A percentile compares a stretch with the other conserved stretches of the same genome.
Conservation (phyloP, 2,113 vertebrate species). For the Rhinichthys klamathensis region DNA sequence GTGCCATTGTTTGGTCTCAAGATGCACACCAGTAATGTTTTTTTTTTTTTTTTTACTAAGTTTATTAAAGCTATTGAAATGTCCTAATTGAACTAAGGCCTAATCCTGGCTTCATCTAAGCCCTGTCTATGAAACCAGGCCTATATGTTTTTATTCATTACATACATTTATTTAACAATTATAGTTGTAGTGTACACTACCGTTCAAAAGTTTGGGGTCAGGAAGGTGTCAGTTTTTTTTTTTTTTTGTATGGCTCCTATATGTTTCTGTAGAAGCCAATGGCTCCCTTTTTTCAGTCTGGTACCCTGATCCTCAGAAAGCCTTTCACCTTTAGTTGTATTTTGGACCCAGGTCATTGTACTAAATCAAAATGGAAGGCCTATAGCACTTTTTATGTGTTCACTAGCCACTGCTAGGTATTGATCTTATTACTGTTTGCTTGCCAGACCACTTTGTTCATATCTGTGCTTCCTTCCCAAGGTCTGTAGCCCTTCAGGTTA, state of each 20-base stretch:
- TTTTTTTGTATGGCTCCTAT: neutral
- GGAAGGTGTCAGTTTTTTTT: too few relatives aligned
- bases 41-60: too few relatives aligned
- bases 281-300: neutral
- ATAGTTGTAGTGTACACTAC: too few relatives aligned
- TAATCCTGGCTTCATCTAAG: too few relatives aligned
- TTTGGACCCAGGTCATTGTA: neutral
- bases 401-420: constrained; percentile 24
- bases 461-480: constrained; percentile 6
- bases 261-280: neutral
- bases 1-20: too few relatives aligned
- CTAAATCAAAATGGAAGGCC: constrained; percentile 16
- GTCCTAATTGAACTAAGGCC: too few relatives aligned
- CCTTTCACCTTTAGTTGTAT: neutral
- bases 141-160: too few relatives aligned
- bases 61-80: too few relatives aligned
- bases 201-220: too few relatives aligned
- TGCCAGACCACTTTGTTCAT: neutral
- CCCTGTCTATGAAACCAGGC: too few relatives aligned
- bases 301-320: neutral
- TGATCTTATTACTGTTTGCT: constrained; percentile 19
- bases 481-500: neutral
- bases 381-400: neutral
- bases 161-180: too few relatives aligned
- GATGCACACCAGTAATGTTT: too few relatives aligned